Conservation (phyloP, 1,140 invertebrate species). For the Cydia fagiglandana region DNA sequence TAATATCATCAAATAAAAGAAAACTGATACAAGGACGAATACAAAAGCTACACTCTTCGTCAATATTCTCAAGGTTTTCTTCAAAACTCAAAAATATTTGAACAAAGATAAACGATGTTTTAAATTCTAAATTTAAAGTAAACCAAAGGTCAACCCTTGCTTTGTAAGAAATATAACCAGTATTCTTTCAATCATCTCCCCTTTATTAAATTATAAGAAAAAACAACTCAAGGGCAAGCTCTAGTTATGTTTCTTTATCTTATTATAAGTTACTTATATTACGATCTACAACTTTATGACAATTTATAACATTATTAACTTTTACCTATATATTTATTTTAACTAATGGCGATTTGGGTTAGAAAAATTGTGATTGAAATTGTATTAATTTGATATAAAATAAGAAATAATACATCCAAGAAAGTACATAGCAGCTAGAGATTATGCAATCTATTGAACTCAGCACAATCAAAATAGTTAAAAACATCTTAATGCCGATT, state of each 20-base stretch:
- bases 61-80: background rate
- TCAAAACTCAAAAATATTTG: conserved; percentile 33
- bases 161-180: conserved; percentile 62
- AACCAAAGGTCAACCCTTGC: conserved; percentile 63
- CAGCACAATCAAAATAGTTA: too few species aligned
- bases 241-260: background rate
- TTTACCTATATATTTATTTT: too few species aligned
- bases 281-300: too few species aligned
- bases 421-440: too few species aligned
- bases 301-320: too few species aligned
- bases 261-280: too few species aligned
- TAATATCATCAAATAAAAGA: background rate
- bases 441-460: too few species aligned
- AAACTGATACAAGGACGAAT: background rate
- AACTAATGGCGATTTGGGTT: too few species aligned
- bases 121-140: conserved; percentile 58
- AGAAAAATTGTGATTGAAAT: too few species aligned
- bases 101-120: background rate
- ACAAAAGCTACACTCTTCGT: background rate
- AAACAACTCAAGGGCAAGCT: background rate
- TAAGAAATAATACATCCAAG: too few species aligned
- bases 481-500: too few species aligned
- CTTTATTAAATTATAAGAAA: conserved; percentile 22
- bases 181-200: conserved; percentile 68
- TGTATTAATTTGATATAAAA: too few species aligned